phyloP scores from a whole-genome alignment of 2,888 invertebrate genomes.

The Dichetophora obliterata region DNA sequence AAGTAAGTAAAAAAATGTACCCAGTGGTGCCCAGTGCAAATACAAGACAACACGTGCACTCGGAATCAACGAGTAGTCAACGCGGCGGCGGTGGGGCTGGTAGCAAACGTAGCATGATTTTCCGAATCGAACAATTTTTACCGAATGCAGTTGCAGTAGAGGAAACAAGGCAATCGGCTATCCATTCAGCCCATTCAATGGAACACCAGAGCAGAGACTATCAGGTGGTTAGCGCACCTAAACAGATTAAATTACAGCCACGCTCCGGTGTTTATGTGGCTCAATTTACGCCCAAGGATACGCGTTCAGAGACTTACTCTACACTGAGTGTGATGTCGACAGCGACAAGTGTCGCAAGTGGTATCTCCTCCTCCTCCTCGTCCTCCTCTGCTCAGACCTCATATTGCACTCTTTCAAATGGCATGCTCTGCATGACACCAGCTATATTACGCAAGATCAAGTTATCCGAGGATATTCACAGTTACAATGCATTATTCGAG shows the following conservation, averaged over 20 bases:
- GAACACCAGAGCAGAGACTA: slow-evolving; percentile 11
- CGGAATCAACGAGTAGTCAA: slow-evolving; percentile 37
- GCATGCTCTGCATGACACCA: slow-evolving; percentile 56
- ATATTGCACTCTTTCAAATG: slow-evolving; percentile 54
- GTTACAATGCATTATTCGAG: slow-evolving; percentile 71
- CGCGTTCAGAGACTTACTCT: slow-evolving; percentile 55
- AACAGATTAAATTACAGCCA: slow-evolving; percentile 38
- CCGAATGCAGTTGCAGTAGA: slow-evolving; percentile 46
- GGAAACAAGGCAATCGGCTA: slow-evolving; percentile 18
- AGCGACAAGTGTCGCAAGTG: slow-evolving; percentile 29
- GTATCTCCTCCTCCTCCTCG: slow-evolving; percentile 27
- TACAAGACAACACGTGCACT: slow-evolving; percentile 46
- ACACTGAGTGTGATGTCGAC: slow-evolving; percentile 58
- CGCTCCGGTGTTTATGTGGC: slow-evolving; percentile 60
- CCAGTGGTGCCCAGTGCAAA: slow-evolving; percentile 55
- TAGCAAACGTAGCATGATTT: slow-evolving; percentile 64
- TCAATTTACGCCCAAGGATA: slow-evolving; percentile 62
- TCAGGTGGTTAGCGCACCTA: neutral
- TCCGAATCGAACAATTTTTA: slow-evolving; percentile 58
- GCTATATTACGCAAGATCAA: slow-evolving; percentile 66
- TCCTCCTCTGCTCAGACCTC: slow-evolving; percentile 43
- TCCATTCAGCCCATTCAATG: neutral
- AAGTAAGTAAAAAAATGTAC: slow-evolving; percentile 49
- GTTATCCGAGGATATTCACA: slow-evolving; percentile 74
- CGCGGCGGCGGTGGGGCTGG: slow-evolving; percentile 27